Evolutionary conservation across 2,113 vertebrate genomes (phyloP), one percentile per base, ranked within the genome.

Genomic region (Chloebia gouldiae): DNA sequence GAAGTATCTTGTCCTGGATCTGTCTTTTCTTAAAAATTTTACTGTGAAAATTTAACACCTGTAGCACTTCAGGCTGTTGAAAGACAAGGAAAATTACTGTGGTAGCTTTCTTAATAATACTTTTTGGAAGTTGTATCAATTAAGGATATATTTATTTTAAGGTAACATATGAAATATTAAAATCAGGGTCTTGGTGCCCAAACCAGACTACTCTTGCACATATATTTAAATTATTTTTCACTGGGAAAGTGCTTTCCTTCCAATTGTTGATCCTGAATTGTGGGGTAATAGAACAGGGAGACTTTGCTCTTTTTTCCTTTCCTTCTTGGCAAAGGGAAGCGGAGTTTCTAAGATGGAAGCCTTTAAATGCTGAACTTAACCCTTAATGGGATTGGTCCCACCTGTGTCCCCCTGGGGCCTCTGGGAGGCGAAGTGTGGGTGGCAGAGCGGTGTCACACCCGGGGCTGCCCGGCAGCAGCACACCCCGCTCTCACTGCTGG

Each of bases 371-470:
- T 49, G 14, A 44, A 23, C n/a, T 69, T 37, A 5, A 5, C 11
- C 51, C 65, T 13, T 37, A 33, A 8, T 0, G 1, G 51, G 39
- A 15, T 50, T 0, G 1, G 33, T 18, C 4, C 4, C 47, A 7
- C 0, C 0, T 9, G 24, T 54, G 33, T 89, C 19, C 21, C 10
- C 35, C 28, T 24, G 54, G 19, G 5, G 12, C 31, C 42, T 59
- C 7, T 7, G 31, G 35, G 39, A 49, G 15, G 30, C 42, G n/a
- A 24, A 11, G 10, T 30, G 6, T 66, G 45, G 5, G 1, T n/a
- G 21, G 15, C 56, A 33, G 21, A 9, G n/a, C 15, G 0, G 2
- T 57, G 57, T 13, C 51, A 7, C 3, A 0, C 14, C 50, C 2
- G 1, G 60, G 81, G 56, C 75, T 45, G 65, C 57, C 66, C 31